Evolutionary conservation across 2,888 invertebrate species (phyloP), one percentile per base, ranked within the genome.

Genomic region (Epistrophella euchroma): DNA sequence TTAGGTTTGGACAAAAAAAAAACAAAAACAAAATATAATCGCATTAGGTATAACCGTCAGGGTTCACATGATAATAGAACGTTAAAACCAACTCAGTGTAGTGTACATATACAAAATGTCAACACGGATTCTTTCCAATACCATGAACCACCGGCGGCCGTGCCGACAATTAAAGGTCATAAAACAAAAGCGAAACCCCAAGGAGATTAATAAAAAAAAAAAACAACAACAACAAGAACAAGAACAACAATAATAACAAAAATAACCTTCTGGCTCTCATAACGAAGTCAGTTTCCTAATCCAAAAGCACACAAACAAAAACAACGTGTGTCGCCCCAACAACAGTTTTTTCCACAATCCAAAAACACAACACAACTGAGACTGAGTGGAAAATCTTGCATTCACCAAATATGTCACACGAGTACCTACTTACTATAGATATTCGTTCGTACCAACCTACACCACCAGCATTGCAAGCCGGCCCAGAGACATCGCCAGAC

Each of bases 391-490:
- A 71, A 79, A 77, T 58, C 77, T 82, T 71, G 77, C 64, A 86
- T 86, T 56, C 68, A 72, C 77, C 82, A 75, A 82, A 82, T 86
- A 86, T 86, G 86, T 86, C 86, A 86, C 86, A 82, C 71, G 77
- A 73, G 71, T 32, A 22, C 22, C 15, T 22, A 40, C 19, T 60
- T 25, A 52, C 50, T 50, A 1, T 17, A n/a, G 2, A 25, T 25
- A 25, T 4, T 28, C 4, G 5, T 28, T 32, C 50, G 6, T 11
- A 56, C 22, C 40, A 40, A 32, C 28, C 2, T 17, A n/a, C 70
- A 32, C 64, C 28, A 62, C 62, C 60, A 76, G 28, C 56, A 17
- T 28, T 74, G 70, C 40, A 2, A 47, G 58, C 52, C 45, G 37
- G 50, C 52, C 70, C 25, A 32, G 60, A 60, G 22, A 60, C 22